Evolutionary conservation across 2,888 invertebrate species (phyloP), one percentile per base, ranked within the genome.

Genomic region (Cryptocheilus praepositus): DNA sequence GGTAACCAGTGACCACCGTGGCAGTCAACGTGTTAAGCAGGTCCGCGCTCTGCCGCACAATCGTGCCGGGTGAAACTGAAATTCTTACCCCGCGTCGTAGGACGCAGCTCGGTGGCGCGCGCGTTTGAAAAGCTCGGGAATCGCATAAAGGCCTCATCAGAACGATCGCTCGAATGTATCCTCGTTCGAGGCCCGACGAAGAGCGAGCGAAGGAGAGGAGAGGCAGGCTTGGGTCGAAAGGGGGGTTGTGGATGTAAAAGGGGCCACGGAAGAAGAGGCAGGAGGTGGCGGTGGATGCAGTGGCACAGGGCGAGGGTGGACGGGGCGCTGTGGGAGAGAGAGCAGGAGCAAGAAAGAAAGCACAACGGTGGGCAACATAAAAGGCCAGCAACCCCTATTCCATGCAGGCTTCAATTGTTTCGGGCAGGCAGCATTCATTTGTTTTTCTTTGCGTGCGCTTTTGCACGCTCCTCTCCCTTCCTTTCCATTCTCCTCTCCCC

Each of bases 371-470:
- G 79, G 77, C 71, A 80, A 81, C 81, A 84, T 85, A 86, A 86
- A 86, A 84, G 83, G 83, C 84, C 79, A 85, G 84, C 85, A 83
- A 80, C 83, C 83, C 83, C 82, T 81, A 81, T 82, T 83, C 80
- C 78, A 81, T 80, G 81, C 82, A 79, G 82, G 74, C 81, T 83
- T 83, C 85, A 84, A 85, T 86, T 87, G 86, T 86, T 86, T 85
- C 82, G 85, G 79, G 78, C 82, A 83, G 82, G 82, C 83, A 81
- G 79, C 81, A 81, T 82, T 85, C 85, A 83, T 86, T 86, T 86
- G 82, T 87, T 86, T 86, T 83, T 81, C 81, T 85, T 84, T 79
- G 79, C 81, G 75, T 80, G 82, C 77, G 81, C 82, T 83, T 83
- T 83, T 81, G 79, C 81, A 78, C 81, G 80, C 75, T 73, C 64